A percentile compares a stretch with the other conserved stretches of the same genome.
These are phyloP conservation scores for Scophthalmus maximus DNA, from an alignment of 2,113 vertebrate genomes.

Conservation along the genomic window DNA sequence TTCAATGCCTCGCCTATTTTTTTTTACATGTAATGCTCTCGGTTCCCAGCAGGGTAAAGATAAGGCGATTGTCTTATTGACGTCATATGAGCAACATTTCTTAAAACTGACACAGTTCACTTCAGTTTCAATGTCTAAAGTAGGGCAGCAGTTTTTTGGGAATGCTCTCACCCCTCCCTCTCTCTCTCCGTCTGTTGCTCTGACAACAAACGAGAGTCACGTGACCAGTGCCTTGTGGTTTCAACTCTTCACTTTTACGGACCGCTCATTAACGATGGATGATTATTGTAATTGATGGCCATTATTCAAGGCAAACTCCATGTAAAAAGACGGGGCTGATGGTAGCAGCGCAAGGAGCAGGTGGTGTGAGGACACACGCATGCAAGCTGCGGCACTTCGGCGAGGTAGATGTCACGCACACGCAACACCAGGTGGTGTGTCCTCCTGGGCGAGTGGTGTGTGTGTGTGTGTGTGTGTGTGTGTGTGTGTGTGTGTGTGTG, in stretches of 20 bases:
- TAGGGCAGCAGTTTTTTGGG: too few relatives aligned
- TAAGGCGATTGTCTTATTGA: too few relatives aligned
- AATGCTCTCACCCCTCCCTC: neutral
- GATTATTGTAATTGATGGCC: neutral
- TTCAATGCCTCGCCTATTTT: too few relatives aligned
- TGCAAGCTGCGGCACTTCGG: neutral
- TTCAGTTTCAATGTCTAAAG: neutral
- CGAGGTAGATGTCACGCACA: neutral
- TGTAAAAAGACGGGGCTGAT: neutral
- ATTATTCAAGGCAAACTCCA: neutral
- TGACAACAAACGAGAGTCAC: neutral
- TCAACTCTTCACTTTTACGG: neutral
- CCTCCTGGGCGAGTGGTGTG: too few relatives aligned
- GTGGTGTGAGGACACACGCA: neutral
- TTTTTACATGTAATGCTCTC: too few relatives aligned
- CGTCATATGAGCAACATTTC: neutral
- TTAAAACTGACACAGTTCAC: neutral
- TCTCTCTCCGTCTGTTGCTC: neutral
- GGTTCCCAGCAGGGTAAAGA: too few relatives aligned
- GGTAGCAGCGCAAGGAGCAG: neutral
- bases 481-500: constrained; percentile 13
- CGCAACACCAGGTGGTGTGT: neutral
- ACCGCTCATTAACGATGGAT: neutral
- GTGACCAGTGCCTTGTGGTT: neutral
- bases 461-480: constrained; percentile 2